A percentile compares a stretch with the other conserved stretches of the same genome.
Evolutionary conservation across 1,140 invertebrate genomes (phyloP).

Genomic region (Pseudomyrmex flavicornis): DNA sequence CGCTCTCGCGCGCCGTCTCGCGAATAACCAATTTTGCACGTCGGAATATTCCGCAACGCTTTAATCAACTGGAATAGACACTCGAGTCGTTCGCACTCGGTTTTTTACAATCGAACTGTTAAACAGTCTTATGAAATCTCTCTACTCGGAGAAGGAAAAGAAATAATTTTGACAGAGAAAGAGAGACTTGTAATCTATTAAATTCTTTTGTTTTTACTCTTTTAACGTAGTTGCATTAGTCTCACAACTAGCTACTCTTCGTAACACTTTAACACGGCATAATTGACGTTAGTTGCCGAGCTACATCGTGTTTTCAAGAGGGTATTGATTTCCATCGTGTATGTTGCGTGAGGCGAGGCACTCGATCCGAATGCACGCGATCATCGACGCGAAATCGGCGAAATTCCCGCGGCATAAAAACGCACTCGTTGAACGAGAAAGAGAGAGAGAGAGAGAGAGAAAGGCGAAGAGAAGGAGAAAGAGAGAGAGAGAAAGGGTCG

Average conservation of each 20-base stretch:
- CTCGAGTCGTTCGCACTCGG: constrained; percentile 54
- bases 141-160: too few species aligned
- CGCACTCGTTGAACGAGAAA: not conserved
- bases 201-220: too few species aligned
- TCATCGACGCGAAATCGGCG: constrained; percentile 50
- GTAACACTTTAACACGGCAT: not conserved
- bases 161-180: too few species aligned
- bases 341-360: not conserved
- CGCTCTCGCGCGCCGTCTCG: constrained; percentile 44
- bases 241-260: not conserved
- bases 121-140: not conserved
- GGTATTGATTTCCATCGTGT: not conserved
- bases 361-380: constrained; percentile 46
- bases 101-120: constrained; percentile 35
- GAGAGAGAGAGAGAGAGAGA: too few species aligned
- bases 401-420: constrained; percentile 61
- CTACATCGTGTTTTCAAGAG: not conserved
- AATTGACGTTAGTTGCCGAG: not conserved
- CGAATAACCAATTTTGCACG: constrained; percentile 73
- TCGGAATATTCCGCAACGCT: constrained; percentile 57
- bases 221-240: not conserved
- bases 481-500: not conserved
- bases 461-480: too few species aligned
- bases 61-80: constrained; percentile 68
- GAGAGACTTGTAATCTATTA: too few species aligned